Evolutionary conservation across 2,888 invertebrate genomes (phyloP).

Genomic region (Ctena decussata): DNA sequence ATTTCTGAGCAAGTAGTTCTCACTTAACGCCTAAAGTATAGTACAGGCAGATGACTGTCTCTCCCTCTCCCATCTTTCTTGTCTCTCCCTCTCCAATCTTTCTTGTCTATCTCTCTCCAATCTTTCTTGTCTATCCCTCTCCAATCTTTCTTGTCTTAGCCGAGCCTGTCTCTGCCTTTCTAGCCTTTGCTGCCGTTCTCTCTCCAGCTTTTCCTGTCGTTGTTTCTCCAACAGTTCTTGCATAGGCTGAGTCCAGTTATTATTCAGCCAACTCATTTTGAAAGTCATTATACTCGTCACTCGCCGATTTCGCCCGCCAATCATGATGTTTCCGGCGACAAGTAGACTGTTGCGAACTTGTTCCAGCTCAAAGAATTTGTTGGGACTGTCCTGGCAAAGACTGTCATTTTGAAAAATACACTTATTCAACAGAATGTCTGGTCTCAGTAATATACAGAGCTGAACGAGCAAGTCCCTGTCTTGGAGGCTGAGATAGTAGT

Average conservation of each 20-base stretch:
- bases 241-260: slow-evolving; percentile 46
- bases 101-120: too few species aligned
- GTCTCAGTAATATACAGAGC: slow-evolving; percentile 47
- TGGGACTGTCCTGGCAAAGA: slow-evolving; percentile 40
- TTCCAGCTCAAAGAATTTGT: slow-evolving; percentile 54
- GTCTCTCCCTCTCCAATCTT: too few species aligned
- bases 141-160: not conserved
- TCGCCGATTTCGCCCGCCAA: slow-evolving; percentile 51
- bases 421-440: slow-evolving; percentile 47
- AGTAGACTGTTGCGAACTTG: slow-evolving; percentile 43
- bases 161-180: not conserved
- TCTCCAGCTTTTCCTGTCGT: slow-evolving; percentile 10
- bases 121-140: too few species aligned
- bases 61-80: too few species aligned
- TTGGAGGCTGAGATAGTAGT: slow-evolving; percentile 23
- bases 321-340: slow-evolving; percentile 52
- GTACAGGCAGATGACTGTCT: too few species aligned
- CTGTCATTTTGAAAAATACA: slow-evolving; percentile 58
- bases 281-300: slow-evolving; percentile 62
- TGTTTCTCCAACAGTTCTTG: slow-evolving; percentile 26
- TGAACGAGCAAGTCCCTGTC: slow-evolving; percentile 49
- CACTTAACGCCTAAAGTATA: too few species aligned
- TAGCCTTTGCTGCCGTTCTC: not conserved
- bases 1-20: too few species aligned
- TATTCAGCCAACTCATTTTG: slow-evolving; percentile 50